Evolutionary conservation across 2,888 invertebrate species (phyloP), one percentile per base, ranked within the genome.

Genomic region (Leptinotarsa tumamoca): DNA sequence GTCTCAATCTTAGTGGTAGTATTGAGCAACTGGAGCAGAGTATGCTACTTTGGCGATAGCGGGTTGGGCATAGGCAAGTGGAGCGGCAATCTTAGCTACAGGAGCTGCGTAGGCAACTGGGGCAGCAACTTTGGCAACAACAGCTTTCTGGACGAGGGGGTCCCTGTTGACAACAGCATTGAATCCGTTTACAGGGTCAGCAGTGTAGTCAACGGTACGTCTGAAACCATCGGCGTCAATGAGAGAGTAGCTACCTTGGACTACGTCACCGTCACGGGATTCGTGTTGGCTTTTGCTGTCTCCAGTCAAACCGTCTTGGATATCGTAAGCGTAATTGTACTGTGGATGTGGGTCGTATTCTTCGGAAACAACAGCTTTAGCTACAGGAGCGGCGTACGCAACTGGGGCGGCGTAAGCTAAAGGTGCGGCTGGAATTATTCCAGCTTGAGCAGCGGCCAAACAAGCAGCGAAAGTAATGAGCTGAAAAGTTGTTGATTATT

Each of bases 131-230:
- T 72, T 27, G 61, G 81, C 83, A 27, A 81, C 27, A 80, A 77
- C 14, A 4, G 58, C 33, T 33, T 33, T 33, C 33, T 33, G 33
- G 33, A 7, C 33, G 1, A 33, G 33, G 7, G 33, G 33, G 7
- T 33, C 33, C 7, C 33, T 33, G 7, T 33, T 33, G 5, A 33
- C 33, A 33, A 33, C 58, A 27, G 58, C 58, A 23, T 21, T 33
- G 7, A 33, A 33, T 33, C 33, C 33, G 66, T 79, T 56, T 21
- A 71, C 69, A 3, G 90, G 89, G 82, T 90, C 90, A 10, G 91
- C 90, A 63, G 89, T 86, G 83, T 92, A 92, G 79, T 93, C 92
- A 0, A 93, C 93, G 33, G 91, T 92, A 80, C 93, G 91, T 85
- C 91, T 91, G 76, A 91, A 91, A 82, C 93, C 92, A 84, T 92